A percentile compares a stretch with the other conserved stretches of the same genome.
These are phyloP conservation scores for Limosa lapponica DNA, from an alignment of 2,797 vertebrate species.

Conservation along the genomic window DNA sequence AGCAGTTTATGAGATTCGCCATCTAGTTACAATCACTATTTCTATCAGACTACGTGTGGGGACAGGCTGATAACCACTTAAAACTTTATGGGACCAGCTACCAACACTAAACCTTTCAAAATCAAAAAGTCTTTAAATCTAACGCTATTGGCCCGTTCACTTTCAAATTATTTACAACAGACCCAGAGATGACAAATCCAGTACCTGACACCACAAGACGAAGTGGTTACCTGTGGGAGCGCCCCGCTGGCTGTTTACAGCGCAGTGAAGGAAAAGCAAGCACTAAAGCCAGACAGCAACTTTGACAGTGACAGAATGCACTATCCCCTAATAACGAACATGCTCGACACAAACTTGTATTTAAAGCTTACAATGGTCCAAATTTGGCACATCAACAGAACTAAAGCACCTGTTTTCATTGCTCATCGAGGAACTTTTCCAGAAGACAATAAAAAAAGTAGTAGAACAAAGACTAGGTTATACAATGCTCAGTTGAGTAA, in stretches of 20 bases:
- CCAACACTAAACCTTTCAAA: background rate
- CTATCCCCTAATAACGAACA: slow-evolving; percentile 37
- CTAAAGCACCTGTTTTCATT: slow-evolving; percentile 60
- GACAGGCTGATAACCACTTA: background rate
- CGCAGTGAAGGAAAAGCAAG: slow-evolving; percentile 27
- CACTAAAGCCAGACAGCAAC: background rate
- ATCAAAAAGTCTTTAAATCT: background rate
- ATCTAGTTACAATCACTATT: background rate
- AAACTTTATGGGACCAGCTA: background rate
- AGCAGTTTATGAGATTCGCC: slow-evolving; percentile 50
- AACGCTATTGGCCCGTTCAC: background rate
- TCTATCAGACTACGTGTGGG: background rate
- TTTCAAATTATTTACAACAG: slow-evolving; percentile 4
- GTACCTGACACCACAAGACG: background rate
- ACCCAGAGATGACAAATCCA: slow-evolving; percentile 4
- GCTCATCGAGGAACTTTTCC: slow-evolving; percentile 5
- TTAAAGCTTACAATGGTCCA: slow-evolving; percentile 52
- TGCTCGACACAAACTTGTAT: slow-evolving; percentile 1
- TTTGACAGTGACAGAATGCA: slow-evolving; percentile 5
- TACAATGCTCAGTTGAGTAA: slow-evolving; percentile 48
- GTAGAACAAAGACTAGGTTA: slow-evolving; percentile 46
- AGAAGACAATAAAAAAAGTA: slow-evolving; percentile 58
- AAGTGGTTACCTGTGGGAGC: slow-evolving; percentile 8
- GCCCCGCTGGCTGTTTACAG: slow-evolving; percentile 8
- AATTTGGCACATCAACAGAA: slow-evolving; percentile 76